phyloP scores from a whole-genome alignment of 2,797 vertebrate genomes.

The Chelon auratus region DNA sequence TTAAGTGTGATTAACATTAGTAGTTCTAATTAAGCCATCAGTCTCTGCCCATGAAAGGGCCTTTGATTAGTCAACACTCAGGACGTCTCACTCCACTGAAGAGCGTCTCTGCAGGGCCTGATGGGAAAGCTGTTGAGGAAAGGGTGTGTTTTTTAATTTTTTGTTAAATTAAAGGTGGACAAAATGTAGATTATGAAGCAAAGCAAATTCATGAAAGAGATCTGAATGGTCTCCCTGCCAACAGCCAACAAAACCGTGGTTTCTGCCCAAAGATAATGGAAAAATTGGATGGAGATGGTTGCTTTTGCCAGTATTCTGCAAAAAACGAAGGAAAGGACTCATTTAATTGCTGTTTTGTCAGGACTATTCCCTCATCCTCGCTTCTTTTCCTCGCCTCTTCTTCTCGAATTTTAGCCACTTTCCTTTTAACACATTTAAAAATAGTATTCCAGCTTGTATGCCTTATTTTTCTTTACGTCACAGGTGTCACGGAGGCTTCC shows the following conservation, averaged over 20 bases:
- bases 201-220: constrained; percentile 21
- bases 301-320: neutral
- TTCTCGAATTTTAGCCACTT: too few relatives aligned
- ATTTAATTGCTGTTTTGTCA: too few relatives aligned
- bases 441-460: too few relatives aligned
- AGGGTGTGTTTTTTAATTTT: neutral
- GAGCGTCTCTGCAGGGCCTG: constrained; percentile 30
- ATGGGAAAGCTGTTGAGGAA: constrained; percentile 15
- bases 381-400: too few relatives aligned
- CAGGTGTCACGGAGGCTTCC: too few relatives aligned
- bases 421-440: too few relatives aligned
- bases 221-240: neutral
- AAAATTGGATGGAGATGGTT: neutral
- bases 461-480: too few relatives aligned
- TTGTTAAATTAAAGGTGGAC: neutral
- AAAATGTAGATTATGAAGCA: constrained; percentile 11
- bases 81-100: constrained; percentile 50
- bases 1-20: constrained; percentile 85
- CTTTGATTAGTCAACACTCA: constrained; percentile 75
- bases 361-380: too few relatives aligned
- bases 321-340: too few relatives aligned
- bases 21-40: constrained; percentile 81
- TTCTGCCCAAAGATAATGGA: neutral
- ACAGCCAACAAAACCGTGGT: neutral
- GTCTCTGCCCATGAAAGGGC: constrained; percentile 61